Evolutionary conservation across 2,888 invertebrate genomes (phyloP).

Genomic region (Hoplodrina ambigua): DNA sequence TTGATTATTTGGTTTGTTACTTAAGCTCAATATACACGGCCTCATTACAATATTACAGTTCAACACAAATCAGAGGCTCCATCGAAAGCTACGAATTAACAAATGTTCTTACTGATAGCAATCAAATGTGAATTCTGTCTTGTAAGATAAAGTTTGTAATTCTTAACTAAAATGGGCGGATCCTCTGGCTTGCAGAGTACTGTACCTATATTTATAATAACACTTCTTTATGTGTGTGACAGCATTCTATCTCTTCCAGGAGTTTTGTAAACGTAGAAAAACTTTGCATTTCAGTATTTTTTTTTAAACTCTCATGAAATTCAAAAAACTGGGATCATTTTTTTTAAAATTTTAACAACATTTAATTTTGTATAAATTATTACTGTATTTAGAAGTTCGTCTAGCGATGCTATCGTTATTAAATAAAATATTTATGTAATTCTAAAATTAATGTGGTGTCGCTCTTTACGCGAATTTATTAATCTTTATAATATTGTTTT

Average conservation of each 20-base stretch:
- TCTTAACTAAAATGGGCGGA: neutral
- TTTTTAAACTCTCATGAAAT: constrained; percentile 33
- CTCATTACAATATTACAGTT: constrained; percentile 21
- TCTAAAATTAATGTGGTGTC: constrained; percentile 49
- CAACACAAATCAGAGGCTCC: constrained; percentile 12
- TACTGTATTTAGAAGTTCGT: constrained; percentile 29
- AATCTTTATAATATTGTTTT: constrained; percentile 22
- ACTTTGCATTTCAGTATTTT: constrained; percentile 55
- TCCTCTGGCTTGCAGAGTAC: constrained; percentile 1
- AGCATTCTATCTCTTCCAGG: constrained; percentile 16
- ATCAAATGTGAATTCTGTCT: constrained; percentile 11
- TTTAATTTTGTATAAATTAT: constrained; percentile 39
- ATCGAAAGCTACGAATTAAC: neutral
- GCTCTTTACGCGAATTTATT: constrained; percentile 42
- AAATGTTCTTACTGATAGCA: neutral
- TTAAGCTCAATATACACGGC: constrained; percentile 36
- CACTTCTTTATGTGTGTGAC: constrained; percentile 22
- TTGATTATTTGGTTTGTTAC: constrained; percentile 20
- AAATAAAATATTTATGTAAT: constrained; percentile 34
- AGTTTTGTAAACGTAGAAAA: constrained; percentile 52
- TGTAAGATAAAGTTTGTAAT: constrained; percentile 5
- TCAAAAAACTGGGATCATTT: constrained; percentile 21
- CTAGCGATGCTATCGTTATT: constrained; percentile 39
- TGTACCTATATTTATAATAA: constrained; percentile 2
- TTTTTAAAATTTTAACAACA: constrained; percentile 6